Evolutionary conservation across 2,113 vertebrate species (phyloP).

Genomic region (Craseonycteris thonglongyai): DNA sequence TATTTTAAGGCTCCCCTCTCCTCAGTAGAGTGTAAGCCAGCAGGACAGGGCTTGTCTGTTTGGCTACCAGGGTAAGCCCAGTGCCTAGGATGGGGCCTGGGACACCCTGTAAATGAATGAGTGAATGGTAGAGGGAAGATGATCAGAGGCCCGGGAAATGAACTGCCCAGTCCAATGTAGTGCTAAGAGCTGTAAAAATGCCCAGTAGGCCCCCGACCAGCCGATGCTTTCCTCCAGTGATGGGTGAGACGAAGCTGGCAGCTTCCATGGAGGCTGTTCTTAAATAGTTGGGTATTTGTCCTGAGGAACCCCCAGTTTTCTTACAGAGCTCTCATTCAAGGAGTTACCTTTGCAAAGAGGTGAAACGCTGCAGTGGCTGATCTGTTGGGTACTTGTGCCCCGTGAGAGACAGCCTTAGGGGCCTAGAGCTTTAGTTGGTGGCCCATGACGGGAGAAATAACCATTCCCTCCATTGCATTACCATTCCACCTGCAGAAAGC

Average conservation of each 20-base stretch:
- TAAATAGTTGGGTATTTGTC: neutral
- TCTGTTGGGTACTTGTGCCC: fast-evolving
- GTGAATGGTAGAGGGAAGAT: neutral
- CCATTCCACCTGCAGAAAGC: neutral
- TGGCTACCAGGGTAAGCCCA: neutral
- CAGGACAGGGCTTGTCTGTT: neutral
- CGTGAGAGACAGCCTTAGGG: neutral
- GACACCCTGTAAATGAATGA: neutral
- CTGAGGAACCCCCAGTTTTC: neutral
- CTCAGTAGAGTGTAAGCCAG: neutral
- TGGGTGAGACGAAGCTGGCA: neutral
- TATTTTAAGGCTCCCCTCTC: neutral
- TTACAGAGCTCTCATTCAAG: neutral
- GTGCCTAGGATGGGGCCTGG: neutral
- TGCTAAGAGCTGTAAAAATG: neutral
- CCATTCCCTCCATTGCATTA: neutral
- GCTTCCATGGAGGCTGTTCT: neutral
- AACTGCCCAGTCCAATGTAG: neutral
- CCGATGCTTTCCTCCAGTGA: neutral
- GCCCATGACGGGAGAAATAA: neutral
- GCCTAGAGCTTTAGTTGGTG: neutral
- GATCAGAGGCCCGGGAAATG: neutral
- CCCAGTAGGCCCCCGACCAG: neutral
- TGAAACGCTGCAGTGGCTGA: neutral
- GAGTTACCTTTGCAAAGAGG: neutral